Evolutionary conservation across 2,113 vertebrate genomes (phyloP).

Genomic region (Mobula hypostoma): DNA sequence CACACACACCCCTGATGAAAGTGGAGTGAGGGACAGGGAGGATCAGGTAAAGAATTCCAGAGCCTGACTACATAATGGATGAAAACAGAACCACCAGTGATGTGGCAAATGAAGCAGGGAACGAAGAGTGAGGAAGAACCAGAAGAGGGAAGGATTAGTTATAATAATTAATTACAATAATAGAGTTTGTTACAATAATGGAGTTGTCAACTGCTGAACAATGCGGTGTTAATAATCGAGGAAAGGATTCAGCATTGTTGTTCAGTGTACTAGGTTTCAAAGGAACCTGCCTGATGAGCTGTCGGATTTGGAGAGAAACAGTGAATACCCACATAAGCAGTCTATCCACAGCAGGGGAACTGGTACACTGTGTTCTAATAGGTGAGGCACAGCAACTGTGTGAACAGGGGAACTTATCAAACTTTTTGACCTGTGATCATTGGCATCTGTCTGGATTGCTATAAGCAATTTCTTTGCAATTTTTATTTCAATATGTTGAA

Average conservation of each 20-base stretch:
- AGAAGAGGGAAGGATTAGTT: too few relatives aligned
- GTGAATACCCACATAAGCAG: neutral
- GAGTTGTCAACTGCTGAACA: neutral
- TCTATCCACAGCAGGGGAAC: too few relatives aligned
- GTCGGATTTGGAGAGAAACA: neutral
- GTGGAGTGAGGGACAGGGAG: too few relatives aligned
- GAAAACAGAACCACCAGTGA: too few relatives aligned
- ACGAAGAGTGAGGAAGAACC: too few relatives aligned
- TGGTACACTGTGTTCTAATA: slow-evolving; percentile 8
- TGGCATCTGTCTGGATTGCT: neutral
- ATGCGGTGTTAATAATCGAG: neutral
- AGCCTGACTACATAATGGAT: too few relatives aligned
- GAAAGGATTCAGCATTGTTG: neutral
- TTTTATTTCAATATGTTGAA: neutral
- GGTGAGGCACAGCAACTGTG: neutral
- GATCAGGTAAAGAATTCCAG: too few relatives aligned
- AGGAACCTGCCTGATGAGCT: neutral
- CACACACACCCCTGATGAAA: too few relatives aligned
- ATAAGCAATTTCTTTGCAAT: neutral
- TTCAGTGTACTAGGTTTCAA: neutral
- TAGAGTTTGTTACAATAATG: neutral
- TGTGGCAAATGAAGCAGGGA: too few relatives aligned
- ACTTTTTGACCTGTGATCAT: neutral
- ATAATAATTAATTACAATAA: neutral
- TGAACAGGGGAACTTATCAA: neutral